phyloP scores from a whole-genome alignment of 2,888 invertebrate genomes.

The Hoplodrina ambigua region DNA sequence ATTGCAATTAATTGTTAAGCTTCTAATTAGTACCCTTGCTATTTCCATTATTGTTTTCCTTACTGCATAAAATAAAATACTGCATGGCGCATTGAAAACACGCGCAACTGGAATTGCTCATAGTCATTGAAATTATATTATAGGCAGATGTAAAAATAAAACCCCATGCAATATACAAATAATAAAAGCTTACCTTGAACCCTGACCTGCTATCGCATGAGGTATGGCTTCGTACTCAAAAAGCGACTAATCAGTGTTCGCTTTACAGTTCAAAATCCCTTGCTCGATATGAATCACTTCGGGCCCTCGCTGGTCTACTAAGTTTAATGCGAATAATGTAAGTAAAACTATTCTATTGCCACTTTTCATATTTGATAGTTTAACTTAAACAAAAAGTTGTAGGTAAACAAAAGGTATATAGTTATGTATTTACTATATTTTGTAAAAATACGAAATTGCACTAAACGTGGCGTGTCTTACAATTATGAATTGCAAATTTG shows the following conservation, averaged over 20 bases:
- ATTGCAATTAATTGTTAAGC: constrained; percentile 27
- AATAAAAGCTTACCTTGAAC: constrained; percentile 44
- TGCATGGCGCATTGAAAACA: not conserved
- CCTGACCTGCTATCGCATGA: constrained; percentile 68
- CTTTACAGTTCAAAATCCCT: constrained; percentile 75
- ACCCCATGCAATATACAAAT: constrained; percentile 9
- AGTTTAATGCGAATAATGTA: no score
- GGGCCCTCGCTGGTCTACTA: no score
- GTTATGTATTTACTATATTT: no score
- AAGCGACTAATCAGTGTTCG: constrained; percentile 73
- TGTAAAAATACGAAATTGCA: no score
- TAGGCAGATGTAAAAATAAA: constrained; percentile 1
- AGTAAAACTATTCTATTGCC: no score
- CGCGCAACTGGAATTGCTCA: not conserved
- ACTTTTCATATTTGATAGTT: no score
- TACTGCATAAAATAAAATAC: not conserved
- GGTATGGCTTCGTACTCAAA: constrained; percentile 80
- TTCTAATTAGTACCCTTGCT: constrained; percentile 10
- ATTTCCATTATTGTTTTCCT: not conserved
- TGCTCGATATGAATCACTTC: constrained; percentile 72
- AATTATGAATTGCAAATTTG: no score
- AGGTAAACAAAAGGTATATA: no score
- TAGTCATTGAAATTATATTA: no score
- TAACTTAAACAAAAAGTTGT: no score
- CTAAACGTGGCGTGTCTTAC: no score